Conservation (phyloP, 2,113 vertebrate genomes). For the Eulemur macaco region DNA sequence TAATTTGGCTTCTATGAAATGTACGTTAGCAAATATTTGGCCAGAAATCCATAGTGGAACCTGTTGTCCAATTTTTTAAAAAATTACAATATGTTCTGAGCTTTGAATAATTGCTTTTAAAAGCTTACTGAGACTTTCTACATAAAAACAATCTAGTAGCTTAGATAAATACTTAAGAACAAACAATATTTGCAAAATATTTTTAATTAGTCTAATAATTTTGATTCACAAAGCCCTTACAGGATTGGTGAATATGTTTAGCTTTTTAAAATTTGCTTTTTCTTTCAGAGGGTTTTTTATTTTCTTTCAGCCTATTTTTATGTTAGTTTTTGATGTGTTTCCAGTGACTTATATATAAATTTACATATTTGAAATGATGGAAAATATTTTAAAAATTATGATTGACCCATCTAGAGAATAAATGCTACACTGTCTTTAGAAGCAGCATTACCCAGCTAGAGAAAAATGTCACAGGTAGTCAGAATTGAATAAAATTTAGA, state of each 20-base stretch:
- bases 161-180: background rate
- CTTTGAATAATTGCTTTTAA: background rate
- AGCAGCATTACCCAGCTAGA: background rate
- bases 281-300: background rate
- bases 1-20: background rate
- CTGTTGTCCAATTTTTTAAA: background rate
- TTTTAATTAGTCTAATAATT: background rate
- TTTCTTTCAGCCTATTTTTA: background rate
- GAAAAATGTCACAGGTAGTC: background rate
- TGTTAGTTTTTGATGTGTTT: background rate
- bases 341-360: background rate
- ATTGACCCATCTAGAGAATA: background rate
- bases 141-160: background rate
- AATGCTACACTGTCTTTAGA: background rate
- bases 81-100: background rate
- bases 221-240: background rate
- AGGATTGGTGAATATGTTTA: background rate
- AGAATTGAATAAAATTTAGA: background rate
- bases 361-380: background rate
- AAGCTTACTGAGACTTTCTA: background rate
- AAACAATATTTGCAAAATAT: background rate
- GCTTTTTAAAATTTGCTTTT: background rate
- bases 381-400: constrained; percentile 11
- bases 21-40: background rate
- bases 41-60: background rate